Base-by-base conservation (phyloP, 2,797 vertebrate species). In the Myotis vivesi region DNA sequence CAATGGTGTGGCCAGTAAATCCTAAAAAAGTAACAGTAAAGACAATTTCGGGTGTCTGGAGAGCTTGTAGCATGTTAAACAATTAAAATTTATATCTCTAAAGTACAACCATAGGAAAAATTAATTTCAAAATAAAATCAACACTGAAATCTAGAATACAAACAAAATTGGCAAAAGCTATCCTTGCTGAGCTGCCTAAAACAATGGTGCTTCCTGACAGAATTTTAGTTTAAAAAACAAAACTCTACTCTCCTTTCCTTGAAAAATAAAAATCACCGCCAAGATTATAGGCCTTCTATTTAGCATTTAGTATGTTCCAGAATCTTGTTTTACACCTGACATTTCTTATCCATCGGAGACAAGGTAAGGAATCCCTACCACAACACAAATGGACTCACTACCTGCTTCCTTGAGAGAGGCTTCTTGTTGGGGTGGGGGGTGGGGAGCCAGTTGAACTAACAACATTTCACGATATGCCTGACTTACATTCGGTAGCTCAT, bases 61-160 rank as follows among this genome's bases (percentile, higher is more conserved):
- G 46, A 85, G 16, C 19, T 59, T 57, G 41, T 23, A 41, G 23
- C 13, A 57, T 20, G 6, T 41, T 22, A 64, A 73, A 88, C 51
- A 33, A 55, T 66, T 30, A 51, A 87, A 66, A 80, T 79, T 44
- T 68, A 20, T 22, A 49, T 36, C 33, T 79, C 46, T 83, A 30
- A 87, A 73, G 28, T 12, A 80, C 5, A 72, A 57, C 3, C 38
- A 44, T 72, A n/a, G 22, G 41, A 30, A 93, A 84, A 72, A 77
- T 36, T 41, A 72, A 77, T 57, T 87, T 71, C 55, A 87, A 88
- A 72, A 72, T 87, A 51, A 79, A 91, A 79, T 55, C 71, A 91
- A 72, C 13, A 25, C 2, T 83, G 25, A 73, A 79, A 80, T 68
- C 51, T 76, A 90, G 81, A 75, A 57, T 51, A 66, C 10, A 94